Percentiles rank a stretch among this genome's conserved stretches.
Conservation (phyloP, 2,888 invertebrate genomes). For the Synergus umbraculus region DNA sequence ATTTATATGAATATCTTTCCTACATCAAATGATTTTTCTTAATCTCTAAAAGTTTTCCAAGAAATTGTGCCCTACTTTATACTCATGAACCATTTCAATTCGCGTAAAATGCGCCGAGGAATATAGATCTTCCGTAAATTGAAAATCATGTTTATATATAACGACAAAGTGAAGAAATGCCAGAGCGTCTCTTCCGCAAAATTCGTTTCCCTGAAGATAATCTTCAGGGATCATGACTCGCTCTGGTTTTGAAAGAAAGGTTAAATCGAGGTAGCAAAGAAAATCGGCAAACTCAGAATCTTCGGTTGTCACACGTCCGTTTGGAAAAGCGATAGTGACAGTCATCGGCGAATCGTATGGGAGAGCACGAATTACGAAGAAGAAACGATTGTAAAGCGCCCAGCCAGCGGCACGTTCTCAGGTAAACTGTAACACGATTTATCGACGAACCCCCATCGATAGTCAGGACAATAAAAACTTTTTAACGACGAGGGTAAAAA, state of each 20-base stretch:
- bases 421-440: slow-evolving; percentile 13
- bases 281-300: slow-evolving; percentile 29
- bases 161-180: slow-evolving; percentile 48
- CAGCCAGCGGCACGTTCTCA: slow-evolving; percentile 28
- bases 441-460: neutral
- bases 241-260: slow-evolving; percentile 27
- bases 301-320: slow-evolving; percentile 28
- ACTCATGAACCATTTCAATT: neutral
- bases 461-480: slow-evolving; percentile 7
- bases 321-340: slow-evolving; percentile 53
- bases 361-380: slow-evolving; percentile 21
- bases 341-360: slow-evolving; percentile 50
- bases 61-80: too few relatives aligned
- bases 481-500: neutral
- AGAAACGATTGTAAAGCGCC: slow-evolving; percentile 44
- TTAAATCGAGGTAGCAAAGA: slow-evolving; percentile 28
- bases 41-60: neutral
- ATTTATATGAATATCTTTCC: too few relatives aligned
- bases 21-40: too few relatives aligned
- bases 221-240: slow-evolving; percentile 38
- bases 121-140: slow-evolving; percentile 41
- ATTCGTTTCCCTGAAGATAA: slow-evolving; percentile 49
- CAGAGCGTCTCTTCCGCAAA: slow-evolving; percentile 28
- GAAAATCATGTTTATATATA: slow-evolving; percentile 49
- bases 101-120: neutral